A percentile compares a stretch with the other conserved stretches of the same genome.
These are phyloP conservation scores for Coregonus clupeaformis DNA, from an alignment of 2,113 vertebrate species.

Conservation along the genomic window DNA sequence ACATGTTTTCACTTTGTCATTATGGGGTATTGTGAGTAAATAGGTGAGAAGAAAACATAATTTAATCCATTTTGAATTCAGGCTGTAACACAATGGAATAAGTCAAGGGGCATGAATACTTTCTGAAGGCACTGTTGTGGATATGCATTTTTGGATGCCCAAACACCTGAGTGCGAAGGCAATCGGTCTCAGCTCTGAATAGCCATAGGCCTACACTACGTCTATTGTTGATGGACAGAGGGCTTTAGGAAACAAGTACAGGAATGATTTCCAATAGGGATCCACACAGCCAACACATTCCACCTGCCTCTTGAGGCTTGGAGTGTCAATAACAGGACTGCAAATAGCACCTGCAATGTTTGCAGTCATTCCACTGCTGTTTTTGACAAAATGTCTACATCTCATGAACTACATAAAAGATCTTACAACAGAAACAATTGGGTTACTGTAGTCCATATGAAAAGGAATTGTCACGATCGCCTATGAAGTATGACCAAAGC, in stretches of 20 bases:
- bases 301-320: conserved; percentile 46
- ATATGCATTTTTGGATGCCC: neutral
- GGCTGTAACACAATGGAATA: no score
- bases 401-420: neutral
- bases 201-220: conserved; percentile 19
- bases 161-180: conserved; percentile 19
- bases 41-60: no score
- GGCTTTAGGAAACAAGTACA: conserved; percentile 55
- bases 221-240: conserved; percentile 53
- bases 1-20: no score
- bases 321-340: conserved; percentile 50
- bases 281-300: conserved; percentile 56
- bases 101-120: no score
- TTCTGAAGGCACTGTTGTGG: no score
- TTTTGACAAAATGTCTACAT: neutral
- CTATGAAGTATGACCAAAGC: no score
- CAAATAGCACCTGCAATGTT: conserved; percentile 20
- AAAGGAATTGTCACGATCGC: no score
- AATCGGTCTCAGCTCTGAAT: conserved; percentile 24
- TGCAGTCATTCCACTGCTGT: conserved; percentile 3
- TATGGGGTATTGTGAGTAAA: no score
- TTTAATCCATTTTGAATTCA: no score
- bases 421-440: neutral
- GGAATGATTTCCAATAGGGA: conserved; percentile 70
- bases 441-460: neutral